Evolutionary conservation across 2,888 invertebrate species (phyloP).

Genomic region (Nasonovia ribisnigri): DNA sequence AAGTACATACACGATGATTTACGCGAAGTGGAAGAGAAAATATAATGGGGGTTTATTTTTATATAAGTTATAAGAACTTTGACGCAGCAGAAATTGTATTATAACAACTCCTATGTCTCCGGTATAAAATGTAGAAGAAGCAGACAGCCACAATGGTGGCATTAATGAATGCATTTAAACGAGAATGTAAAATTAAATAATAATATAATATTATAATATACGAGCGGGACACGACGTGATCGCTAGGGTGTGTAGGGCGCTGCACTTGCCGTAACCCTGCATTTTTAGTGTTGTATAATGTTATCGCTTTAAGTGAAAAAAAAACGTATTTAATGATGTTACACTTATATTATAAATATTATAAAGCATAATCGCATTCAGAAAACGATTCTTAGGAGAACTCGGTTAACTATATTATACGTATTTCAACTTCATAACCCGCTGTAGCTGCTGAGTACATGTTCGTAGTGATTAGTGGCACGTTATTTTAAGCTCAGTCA

Average conservation of each 20-base stretch:
- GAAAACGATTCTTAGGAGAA: neutral
- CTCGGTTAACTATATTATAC: neutral
- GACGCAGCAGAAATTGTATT: neutral
- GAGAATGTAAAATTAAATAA: neutral
- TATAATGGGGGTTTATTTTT: neutral
- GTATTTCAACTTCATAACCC: neutral
- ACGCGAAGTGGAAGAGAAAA: neutral
- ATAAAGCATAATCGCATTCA: neutral
- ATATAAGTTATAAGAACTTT: conserved; percentile 14
- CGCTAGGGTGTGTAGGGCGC: neutral
- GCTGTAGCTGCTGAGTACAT: neutral
- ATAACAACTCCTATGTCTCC: neutral
- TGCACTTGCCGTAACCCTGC: neutral
- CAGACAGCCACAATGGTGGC: neutral
- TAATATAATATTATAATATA: neutral
- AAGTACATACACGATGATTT: neutral
- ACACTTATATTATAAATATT: neutral
- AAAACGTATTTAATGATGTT: neutral
- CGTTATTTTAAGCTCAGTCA: neutral
- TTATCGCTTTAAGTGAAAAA: neutral
- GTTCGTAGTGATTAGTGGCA: neutral
- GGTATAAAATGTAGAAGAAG: neutral
- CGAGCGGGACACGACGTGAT: neutral
- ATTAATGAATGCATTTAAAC: neutral
- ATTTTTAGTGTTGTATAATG: neutral